These are phyloP conservation scores for Papilio helenus DNA, from an alignment of 1,140 invertebrate species.

Conservation along the genomic window DNA sequence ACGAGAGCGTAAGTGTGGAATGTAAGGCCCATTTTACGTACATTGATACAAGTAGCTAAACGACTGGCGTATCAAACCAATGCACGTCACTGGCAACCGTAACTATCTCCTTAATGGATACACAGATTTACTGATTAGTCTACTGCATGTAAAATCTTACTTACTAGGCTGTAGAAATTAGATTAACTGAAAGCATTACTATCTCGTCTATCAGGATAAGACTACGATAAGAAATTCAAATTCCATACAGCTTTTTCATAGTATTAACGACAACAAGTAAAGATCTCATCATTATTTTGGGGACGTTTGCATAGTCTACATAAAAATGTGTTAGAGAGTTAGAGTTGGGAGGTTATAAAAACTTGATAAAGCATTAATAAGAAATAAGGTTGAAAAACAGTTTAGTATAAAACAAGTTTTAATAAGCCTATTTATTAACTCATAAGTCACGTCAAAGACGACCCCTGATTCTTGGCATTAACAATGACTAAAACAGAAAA, in stretches of 20 bases:
- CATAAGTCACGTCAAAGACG: constrained; percentile 64
- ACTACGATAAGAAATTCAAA: neutral
- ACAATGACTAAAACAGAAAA: constrained; percentile 41
- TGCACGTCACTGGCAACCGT: constrained; percentile 20
- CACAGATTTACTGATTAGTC: constrained; percentile 10
- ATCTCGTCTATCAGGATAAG: neutral
- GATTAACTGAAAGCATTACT: neutral
- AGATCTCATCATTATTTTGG: too few species aligned
- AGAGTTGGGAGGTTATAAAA: neutral
- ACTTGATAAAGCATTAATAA: neutral
- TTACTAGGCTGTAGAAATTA: neutral
- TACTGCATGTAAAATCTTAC: neutral
- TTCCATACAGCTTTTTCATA: neutral
- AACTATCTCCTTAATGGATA: constrained; percentile 13
- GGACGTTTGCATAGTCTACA: too few species aligned
- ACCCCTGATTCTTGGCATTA: constrained; percentile 61
- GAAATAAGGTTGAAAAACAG: constrained; percentile 25
- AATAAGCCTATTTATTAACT: constrained; percentile 54
- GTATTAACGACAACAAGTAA: too few species aligned
- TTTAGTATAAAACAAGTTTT: constrained; percentile 53
- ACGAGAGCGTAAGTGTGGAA: constrained; percentile 24
- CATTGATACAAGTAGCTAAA: constrained; percentile 9
- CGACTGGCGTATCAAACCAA: neutral
- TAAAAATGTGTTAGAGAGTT: too few species aligned
- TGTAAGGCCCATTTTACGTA: neutral